Evolutionary conservation across 2,113 vertebrate species (phyloP).

Genomic region (Gobius niger): DNA sequence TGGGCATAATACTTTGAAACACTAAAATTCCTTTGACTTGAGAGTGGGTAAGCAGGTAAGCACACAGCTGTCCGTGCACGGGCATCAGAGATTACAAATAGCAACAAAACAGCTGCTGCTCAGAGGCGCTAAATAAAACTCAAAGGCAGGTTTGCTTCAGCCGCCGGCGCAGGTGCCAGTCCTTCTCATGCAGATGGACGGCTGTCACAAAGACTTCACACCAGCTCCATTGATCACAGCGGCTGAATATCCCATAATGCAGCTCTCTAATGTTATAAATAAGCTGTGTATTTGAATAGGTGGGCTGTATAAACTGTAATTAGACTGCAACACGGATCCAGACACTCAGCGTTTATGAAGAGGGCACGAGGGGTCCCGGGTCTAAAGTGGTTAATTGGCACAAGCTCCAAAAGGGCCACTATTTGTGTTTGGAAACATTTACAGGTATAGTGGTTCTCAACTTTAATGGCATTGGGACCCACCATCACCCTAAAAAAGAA

Average conservation of each 20-base stretch:
- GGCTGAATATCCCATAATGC: slow-evolving; percentile 58
- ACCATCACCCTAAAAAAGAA: no score
- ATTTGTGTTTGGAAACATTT: neutral
- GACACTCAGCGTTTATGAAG: neutral
- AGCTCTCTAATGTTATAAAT: slow-evolving; percentile 57
- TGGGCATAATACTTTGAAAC: no score
- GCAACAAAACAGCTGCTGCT: slow-evolving; percentile 5
- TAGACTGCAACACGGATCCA: neutral
- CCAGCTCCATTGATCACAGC: slow-evolving; percentile 63
- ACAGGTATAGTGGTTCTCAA: neutral
- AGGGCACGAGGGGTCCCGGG: neutral
- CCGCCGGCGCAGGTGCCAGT: slow-evolving; percentile 54
- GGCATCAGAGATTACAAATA: slow-evolving; percentile 8
- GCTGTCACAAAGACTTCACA: slow-evolving; percentile 65
- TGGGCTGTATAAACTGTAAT: slow-evolving; percentile 15
- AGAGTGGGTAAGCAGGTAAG: no score
- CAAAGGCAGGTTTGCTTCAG: slow-evolving; percentile 58
- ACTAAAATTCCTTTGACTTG: neutral
- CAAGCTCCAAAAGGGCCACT: neutral
- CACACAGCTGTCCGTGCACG: neutral
- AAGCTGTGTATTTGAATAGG: slow-evolving; percentile 20
- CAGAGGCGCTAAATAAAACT: slow-evolving; percentile 21
- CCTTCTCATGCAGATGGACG: slow-evolving; percentile 33
- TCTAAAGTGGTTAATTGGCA: neutral
- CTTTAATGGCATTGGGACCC: no score